Percentiles rank a stretch among this genome's conserved stretches.
These are phyloP conservation scores for Lucilia cuprina DNA, from an alignment of 1,140 invertebrate genomes.

Conservation along the genomic window DNA sequence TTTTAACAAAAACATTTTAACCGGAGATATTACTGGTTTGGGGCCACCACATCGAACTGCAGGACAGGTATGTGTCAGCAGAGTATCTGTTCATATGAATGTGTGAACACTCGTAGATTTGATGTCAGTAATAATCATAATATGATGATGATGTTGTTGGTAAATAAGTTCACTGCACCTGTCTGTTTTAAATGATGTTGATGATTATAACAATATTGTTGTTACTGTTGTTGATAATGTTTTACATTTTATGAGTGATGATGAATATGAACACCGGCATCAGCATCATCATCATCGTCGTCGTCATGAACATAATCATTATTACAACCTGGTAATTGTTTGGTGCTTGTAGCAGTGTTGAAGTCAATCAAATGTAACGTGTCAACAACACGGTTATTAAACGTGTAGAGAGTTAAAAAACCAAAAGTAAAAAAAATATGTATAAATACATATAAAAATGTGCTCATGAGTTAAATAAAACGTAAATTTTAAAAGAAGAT, in stretches of 20 bases:
- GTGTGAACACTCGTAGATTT: background rate
- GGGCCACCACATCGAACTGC: too few species aligned
- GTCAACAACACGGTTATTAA: constrained; percentile 13
- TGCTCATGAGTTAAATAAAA: background rate
- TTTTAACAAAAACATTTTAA: too few species aligned
- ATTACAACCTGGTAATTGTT: background rate
- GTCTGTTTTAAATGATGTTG: background rate
- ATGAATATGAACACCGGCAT: background rate
- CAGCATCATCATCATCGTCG: background rate
- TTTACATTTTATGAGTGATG: background rate
- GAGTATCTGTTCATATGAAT: background rate
- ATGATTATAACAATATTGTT: background rate
- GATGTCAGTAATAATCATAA: background rate
- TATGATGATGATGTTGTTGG: background rate
- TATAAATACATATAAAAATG: background rate
- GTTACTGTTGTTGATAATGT: background rate
- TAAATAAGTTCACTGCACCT: constrained; percentile 9
- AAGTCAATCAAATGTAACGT: constrained; percentile 14
- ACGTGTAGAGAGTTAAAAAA: background rate
- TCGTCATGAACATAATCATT: background rate
- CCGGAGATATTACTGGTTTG: too few species aligned
- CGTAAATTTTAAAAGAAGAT: background rate
- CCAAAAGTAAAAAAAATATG: background rate
- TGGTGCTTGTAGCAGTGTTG: constrained; percentile 4
- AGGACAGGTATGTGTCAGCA: too few species aligned